A percentile compares a stretch with the other conserved stretches of the same genome.
phyloP scores from a whole-genome alignment of 2,888 invertebrate species.

The Camponotus fellah region DNA sequence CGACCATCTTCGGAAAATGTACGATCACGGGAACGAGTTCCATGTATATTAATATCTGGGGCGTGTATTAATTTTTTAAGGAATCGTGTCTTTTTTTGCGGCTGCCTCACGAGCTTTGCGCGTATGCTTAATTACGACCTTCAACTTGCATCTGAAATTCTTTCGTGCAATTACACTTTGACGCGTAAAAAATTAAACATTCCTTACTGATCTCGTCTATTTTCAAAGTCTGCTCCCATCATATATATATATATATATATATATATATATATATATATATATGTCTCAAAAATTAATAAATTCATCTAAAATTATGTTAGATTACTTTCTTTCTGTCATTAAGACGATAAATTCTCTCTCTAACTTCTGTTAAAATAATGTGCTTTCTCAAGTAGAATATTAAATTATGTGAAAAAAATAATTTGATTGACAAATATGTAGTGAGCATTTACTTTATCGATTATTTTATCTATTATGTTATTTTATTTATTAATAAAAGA shows the following conservation, averaged over 20 bases:
- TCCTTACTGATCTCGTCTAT: background rate
- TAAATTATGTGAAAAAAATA: background rate
- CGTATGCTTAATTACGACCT: constrained; percentile 15
- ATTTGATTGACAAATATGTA: background rate
- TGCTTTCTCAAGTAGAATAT: background rate
- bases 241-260: no score
- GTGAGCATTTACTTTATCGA: background rate
- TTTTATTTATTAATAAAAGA: background rate
- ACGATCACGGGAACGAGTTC: constrained; percentile 9
- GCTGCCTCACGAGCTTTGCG: background rate
- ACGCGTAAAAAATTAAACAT: constrained; percentile 20
- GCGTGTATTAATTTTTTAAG: constrained; percentile 27
- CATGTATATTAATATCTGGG: constrained; percentile 44
- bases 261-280: background rate
- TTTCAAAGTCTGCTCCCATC: background rate
- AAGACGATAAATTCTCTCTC: background rate
- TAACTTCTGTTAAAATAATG: background rate
- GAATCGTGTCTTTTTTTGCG: constrained; percentile 20
- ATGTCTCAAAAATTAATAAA: background rate
- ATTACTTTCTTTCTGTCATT: background rate
- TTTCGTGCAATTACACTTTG: constrained; percentile 20
- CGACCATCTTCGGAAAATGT: constrained; percentile 19
- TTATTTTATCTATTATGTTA: background rate
- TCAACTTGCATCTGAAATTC: constrained; percentile 28
- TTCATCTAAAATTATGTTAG: background rate